Evolutionary conservation across 2,888 invertebrate species (phyloP).

Genomic region (Agrochola macilenta): DNA sequence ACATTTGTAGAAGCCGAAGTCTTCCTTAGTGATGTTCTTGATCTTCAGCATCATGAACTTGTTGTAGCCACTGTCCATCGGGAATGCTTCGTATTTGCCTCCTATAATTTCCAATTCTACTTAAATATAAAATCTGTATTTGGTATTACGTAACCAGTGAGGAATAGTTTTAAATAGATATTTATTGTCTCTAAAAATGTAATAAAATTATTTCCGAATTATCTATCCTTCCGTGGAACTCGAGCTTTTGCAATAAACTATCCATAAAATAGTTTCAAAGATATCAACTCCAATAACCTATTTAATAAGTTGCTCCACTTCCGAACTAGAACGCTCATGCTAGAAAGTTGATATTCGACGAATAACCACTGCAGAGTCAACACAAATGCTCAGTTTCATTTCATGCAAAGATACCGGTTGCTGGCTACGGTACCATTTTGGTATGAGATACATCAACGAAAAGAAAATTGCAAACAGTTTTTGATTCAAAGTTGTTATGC

Average conservation of each 20-base stretch:
- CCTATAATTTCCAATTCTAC: conserved; percentile 94
- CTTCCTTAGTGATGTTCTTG: conserved; percentile 94
- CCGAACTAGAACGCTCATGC: conserved; percentile 43
- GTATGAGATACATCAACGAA: conserved; percentile 51
- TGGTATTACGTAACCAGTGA: conserved; percentile 38
- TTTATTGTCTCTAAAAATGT: not conserved
- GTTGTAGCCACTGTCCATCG: conserved; percentile 96
- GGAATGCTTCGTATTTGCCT: conserved; percentile 97
- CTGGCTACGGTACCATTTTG: conserved; percentile 9
- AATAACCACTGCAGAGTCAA: conserved; percentile 44
- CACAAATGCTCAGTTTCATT: conserved; percentile 38
- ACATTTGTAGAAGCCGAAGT: conserved; percentile 97
- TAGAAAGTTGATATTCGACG: conserved; percentile 44
- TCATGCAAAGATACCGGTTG: conserved; percentile 42
- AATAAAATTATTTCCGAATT: not conserved
- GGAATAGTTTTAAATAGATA: not conserved
- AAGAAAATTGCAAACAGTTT: conserved; percentile 55
- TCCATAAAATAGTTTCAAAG: conserved; percentile 43
- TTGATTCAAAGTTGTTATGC: conserved; percentile 63
- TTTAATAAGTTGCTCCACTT: conserved; percentile 60
- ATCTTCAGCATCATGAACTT: conserved; percentile 98
- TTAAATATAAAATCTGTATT: conserved; percentile 88
- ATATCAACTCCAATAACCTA: conserved; percentile 52
- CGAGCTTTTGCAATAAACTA: conserved; percentile 37
- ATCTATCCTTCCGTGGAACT: conserved; percentile 16